phyloP scores from a whole-genome alignment of 2,888 invertebrate species.

The Drosophila mercatorum region DNA sequence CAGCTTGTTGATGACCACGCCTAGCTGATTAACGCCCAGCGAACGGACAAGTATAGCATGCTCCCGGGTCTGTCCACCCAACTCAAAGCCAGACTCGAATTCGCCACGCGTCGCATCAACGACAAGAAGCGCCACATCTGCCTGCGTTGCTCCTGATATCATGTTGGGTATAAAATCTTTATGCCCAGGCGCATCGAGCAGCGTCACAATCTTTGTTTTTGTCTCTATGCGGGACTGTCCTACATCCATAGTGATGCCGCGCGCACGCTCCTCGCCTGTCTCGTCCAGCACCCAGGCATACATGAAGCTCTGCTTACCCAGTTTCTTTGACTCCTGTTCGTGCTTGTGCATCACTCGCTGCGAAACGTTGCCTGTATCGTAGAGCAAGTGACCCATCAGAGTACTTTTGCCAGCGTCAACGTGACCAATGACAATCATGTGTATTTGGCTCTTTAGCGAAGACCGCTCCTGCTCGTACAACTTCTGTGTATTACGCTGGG shows the following conservation, averaged over 20 bases:
- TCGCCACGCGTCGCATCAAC: constrained; percentile 98
- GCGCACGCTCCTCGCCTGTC: constrained; percentile 97
- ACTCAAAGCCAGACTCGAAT: constrained; percentile 99
- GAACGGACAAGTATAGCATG: constrained; percentile 97
- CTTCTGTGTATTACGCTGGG: constrained; percentile 85
- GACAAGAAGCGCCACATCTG: constrained; percentile 98
- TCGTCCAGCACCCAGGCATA: constrained; percentile 99
- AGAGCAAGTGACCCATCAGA: constrained; percentile 97
- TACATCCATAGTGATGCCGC: constrained; percentile 99
- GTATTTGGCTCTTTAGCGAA: constrained; percentile 93
- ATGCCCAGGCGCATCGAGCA: constrained; percentile 99
- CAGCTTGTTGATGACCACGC: constrained; percentile 98
- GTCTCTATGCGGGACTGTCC: constrained; percentile 97
- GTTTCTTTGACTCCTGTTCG: constrained; percentile 98
- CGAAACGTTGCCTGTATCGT: constrained; percentile 93
- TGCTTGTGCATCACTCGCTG: constrained; percentile 97
- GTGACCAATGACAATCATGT: constrained; percentile 97
- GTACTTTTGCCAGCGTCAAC: constrained; percentile 88
- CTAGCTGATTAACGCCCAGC: constrained; percentile 95
- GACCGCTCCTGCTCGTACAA: constrained; percentile 91
- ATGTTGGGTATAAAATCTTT: constrained; percentile 99
- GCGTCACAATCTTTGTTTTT: constrained; percentile 89
- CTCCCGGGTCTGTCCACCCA: constrained; percentile 98
- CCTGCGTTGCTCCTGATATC: constrained; percentile 99
- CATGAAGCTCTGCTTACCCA: constrained; percentile 98